Base-by-base conservation (phyloP, 1,140 invertebrate genomes). In the Colletes latitarsis region DNA sequence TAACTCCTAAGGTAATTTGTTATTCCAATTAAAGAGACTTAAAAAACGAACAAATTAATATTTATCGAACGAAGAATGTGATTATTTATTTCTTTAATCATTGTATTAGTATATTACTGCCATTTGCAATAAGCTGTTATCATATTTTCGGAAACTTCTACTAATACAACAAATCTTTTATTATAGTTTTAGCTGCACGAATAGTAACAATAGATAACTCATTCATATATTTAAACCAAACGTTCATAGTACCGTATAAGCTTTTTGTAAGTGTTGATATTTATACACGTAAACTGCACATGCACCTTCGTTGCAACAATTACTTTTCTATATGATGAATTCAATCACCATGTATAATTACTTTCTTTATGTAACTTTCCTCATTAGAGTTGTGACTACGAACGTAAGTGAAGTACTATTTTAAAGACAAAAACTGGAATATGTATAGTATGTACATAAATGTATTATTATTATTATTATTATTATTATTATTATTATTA, bases 361-460 rank as follows among this genome's bases (percentile, higher is more conserved):
- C 30, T 72, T 30, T 82, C 58, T 81, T 77, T 73, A 60, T 82
- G 69, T 76, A 77, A 81, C 58, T 76, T 72, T 78, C 55, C 64
- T 81, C 62, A 84, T 81, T 83, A 58, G 84, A 84, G 17, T 52
- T 67, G 60, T 17, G 39, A 76, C 58, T 68, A 84, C 69, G 52
- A 73, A 76, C 58, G 53, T 73, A 81, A 84, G n/a, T 71, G 63
- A 62, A 75, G 43, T 84, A 76, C 70, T 75, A 74, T 85, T 86
- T 86, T 85, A 85, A 85, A 74, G 67, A 69, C 71, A 82, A 21
- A 62, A 82, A 86, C 70, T 82, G 60, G 67, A 57, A 85, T 76
- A 81, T 86, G 84, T 86, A 86, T 86, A 86, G 80, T 86, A 86
- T 86, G 84, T 86, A 86, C 71, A 86, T 86, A 85, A 85, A 82